Conservation (phyloP, 2,888 invertebrate species). For the Oeneis ivallda region DNA sequence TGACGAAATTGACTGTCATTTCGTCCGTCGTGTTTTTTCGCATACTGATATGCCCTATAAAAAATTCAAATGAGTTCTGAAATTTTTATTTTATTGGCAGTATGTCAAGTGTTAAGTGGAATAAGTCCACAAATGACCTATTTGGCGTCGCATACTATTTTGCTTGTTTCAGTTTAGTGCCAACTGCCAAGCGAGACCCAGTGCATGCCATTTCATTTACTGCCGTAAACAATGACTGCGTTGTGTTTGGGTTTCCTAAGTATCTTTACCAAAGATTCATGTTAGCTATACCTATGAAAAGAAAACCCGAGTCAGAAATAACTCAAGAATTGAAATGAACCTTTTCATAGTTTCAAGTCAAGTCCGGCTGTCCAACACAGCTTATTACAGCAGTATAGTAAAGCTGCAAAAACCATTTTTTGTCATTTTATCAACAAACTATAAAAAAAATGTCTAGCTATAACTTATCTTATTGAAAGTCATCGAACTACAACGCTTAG, state of each 20-base stretch:
- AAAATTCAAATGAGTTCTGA: background rate
- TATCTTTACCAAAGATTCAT: background rate
- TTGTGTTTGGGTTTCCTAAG: background rate
- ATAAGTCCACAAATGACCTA: conserved; percentile 30
- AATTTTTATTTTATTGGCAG: conserved; percentile 28
- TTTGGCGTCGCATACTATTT: conserved; percentile 28
- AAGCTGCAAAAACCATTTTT: no score
- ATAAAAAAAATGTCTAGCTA: no score
- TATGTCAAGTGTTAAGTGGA: conserved; percentile 31
- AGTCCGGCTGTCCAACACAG: no score
- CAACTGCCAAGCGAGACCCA: conserved; percentile 13
- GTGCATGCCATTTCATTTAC: conserved; percentile 11
- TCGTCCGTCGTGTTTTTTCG: background rate
- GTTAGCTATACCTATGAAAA: background rate
- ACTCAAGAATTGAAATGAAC: no score
- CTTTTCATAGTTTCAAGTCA: no score
- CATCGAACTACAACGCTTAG: no score
- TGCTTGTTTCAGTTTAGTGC: conserved; percentile 18
- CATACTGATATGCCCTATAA: background rate
- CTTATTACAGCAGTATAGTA: no score
- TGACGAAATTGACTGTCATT: no score
- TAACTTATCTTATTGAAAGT: no score
- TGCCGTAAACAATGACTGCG: background rate
- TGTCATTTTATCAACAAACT: no score
- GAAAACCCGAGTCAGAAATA: background rate